Evolutionary conservation across 2,888 invertebrate genomes (phyloP), one percentile per base, ranked within the genome.

Genomic region (Sarcophaga rosellei): DNA sequence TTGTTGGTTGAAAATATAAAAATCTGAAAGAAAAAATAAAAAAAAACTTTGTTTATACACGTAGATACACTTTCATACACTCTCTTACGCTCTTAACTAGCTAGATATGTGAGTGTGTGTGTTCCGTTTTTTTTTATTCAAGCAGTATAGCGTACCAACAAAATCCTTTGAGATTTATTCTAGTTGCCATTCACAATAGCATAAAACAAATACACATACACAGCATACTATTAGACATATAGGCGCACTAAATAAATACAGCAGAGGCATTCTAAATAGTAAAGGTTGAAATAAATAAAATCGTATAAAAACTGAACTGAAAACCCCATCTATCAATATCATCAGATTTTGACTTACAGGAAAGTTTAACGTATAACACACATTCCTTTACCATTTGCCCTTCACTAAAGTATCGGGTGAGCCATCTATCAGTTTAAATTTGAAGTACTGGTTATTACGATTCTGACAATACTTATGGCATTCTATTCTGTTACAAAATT

Each of bases 121-220:
- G 53, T 47, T 15, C 15, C 15, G 4, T 47, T 15, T 12, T 15
- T 47, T 47, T 47, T 12, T 35, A 53, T 74, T 61, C 66, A 59
- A 11, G n/a, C 44, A 72, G 8, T 53, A 20, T 11, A 76, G 25
- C 47, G 11, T 47, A 65, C n/a, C 25, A 76, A 76, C 25, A 84
- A 79, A 77, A 85, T 81, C 81, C 74, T 78, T 77, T 59, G 74
- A 78, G 81, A 85, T 85, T 81, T 81, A 69, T 81, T 74, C 59
- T 65, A 77, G 74, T 74, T 74, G 21, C 57, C 57, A 63, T 81
- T 81, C 81, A 77, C 85, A 61, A 1, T 45, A 70, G 73, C 25
- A 66, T 15, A 68, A 72, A 77, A 65, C 53, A 74, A 59, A 75
- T 53, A 70, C 23, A 63, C 17, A 66, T 17, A 53, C 17, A 35